Evolutionary conservation across 1,140 invertebrate species (phyloP), one percentile per base, ranked within the genome.

Genomic region (Hesperophylax magnus): DNA sequence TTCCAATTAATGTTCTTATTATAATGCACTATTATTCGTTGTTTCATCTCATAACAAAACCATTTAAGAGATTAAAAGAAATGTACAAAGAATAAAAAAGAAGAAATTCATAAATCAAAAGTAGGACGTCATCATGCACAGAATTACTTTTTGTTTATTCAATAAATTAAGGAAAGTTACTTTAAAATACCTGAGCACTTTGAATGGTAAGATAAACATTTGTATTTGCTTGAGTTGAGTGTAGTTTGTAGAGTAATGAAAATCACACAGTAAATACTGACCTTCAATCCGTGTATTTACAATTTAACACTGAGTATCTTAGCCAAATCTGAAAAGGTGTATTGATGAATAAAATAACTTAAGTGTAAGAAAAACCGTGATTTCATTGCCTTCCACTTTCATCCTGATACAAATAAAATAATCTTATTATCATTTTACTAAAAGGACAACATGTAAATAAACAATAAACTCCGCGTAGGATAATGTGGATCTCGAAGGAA

Each of bases 281-380:
- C 39, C 39, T 47, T 65, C 77, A 79, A 79, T 71, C 52, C 65
- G 17, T 60, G 77, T 69, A 78, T 77, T 77, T 53, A 53, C 34
- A 75, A 75, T 58, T 60, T 79, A 80, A 75, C 65, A 63, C 52
- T 63, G 61, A 81, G 79, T 81, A 47, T 81, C 79, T 67, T 72
- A 39, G n/a, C 52, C 18, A 80, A 74, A 81, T 77, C 79, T 81
- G 79, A 81, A 80, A 63, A 69, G 71, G 69, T 72, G 69, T 72
- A 72, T 53, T 72, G 47, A 72, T 53, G 27, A 69, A 56, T 65
- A 60, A 63, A 80, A 80, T 75, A 80, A 75, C 61, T 47, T 75
- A 75, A 75, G 72, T 80, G 71, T 75, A 75, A 61, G 31, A 63
- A 47, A 65, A 15, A 78, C 14, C 7, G 14, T 65, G 56, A 0